A percentile compares a stretch with the other conserved stretches of the same genome.
These are phyloP conservation scores for Hydractinia symbiolongicarpus DNA, from an alignment of 30 jellyfish, hydroid and myxozoan genomes.

Conservation along the genomic window DNA sequence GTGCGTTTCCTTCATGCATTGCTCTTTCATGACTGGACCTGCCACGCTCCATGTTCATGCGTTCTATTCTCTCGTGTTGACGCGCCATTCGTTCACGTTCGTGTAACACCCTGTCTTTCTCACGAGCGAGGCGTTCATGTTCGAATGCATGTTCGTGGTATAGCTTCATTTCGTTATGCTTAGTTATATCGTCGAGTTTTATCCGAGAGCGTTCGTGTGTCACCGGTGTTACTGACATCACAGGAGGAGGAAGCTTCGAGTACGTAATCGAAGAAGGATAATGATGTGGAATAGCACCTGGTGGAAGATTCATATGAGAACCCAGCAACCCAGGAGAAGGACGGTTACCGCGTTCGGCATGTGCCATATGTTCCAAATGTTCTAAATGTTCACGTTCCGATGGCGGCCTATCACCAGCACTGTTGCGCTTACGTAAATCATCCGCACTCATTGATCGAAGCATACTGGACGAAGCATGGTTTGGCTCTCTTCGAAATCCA, in stretches of 20 bases:
- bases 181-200: conserved; percentile 8
- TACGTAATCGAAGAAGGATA: background rate
- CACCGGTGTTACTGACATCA: conserved; percentile 33
- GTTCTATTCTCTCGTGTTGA: background rate
- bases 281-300: conserved; percentile 21
- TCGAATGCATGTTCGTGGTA: background rate
- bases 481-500: conserved; percentile 14
- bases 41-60: conserved; percentile 10
- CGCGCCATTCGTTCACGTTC: conserved; percentile 37
- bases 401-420: conserved; percentile 14
- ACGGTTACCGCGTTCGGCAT: conserved; percentile 11
- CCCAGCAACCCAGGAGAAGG: conserved; percentile 17
- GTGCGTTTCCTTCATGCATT: background rate
- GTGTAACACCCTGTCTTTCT: conserved; percentile 31
- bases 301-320: conserved; percentile 10
- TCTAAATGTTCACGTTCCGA: conserved; percentile 5
- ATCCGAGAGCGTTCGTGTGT: conserved; percentile 14
- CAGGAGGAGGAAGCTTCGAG: conserved; percentile 28
- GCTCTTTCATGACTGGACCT: background rate
- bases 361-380: conserved; percentile 4
- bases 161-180: background rate
- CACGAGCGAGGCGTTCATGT: background rate
- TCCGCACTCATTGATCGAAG: conserved; percentile 36
- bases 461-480: conserved; percentile 5
- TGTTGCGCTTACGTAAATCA: conserved; percentile 27